phyloP scores from a whole-genome alignment of 1,140 invertebrate genomes.

The Pectinophora gossypiella region DNA sequence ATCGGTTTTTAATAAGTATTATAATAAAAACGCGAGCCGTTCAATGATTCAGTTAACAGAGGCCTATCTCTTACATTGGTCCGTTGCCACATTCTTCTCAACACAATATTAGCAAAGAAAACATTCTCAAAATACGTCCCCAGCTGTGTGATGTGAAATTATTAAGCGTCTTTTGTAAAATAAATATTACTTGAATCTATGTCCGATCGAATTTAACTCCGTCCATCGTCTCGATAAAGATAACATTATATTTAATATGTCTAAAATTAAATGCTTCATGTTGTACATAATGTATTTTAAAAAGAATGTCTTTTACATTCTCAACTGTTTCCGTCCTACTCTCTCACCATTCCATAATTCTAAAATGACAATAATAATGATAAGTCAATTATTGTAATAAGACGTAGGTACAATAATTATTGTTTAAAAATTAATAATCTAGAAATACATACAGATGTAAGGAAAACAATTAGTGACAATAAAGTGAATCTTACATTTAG shows the following conservation, averaged over 20 bases:
- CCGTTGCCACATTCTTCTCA: conserved; percentile 47
- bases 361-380: conserved; percentile 49
- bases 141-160: conserved; percentile 60
- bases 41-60: conserved; percentile 38
- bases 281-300: conserved; percentile 70
- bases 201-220: conserved; percentile 40
- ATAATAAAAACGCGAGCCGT: conserved; percentile 50
- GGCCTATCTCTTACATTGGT: conserved; percentile 53
- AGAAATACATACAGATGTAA: conserved; percentile 66
- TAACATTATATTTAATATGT: conserved; percentile 71
- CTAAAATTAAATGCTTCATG: conserved; percentile 74
- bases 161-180: conserved; percentile 54
- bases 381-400: conserved; percentile 65
- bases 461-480: conserved; percentile 61
- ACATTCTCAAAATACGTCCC: conserved; percentile 47
- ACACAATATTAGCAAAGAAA: conserved; percentile 33
- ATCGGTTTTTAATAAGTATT: conserved; percentile 51
- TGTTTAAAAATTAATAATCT: conserved; percentile 64
- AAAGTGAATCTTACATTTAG: conserved; percentile 61
- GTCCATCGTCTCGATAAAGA: conserved; percentile 53
- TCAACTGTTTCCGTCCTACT: conserved; percentile 31
- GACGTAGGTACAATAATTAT: conserved; percentile 62
- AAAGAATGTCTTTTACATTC: conserved; percentile 39
- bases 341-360: conserved; percentile 54
- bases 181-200: conserved; percentile 56